phyloP scores from a whole-genome alignment of 2,888 invertebrate species.

The Nudaria mundana region DNA sequence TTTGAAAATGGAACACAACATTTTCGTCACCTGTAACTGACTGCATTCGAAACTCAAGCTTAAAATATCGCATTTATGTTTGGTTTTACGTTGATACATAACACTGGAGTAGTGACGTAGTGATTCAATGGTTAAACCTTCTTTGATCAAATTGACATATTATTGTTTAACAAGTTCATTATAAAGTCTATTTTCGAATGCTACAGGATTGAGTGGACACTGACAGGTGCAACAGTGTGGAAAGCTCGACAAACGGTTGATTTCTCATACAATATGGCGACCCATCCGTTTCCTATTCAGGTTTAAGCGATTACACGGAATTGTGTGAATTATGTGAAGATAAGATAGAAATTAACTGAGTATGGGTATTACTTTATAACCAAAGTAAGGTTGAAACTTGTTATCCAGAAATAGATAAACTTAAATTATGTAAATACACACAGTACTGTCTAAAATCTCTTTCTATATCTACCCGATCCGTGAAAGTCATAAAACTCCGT shows the following conservation, averaged over 20 bases:
- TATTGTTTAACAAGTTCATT: accelerated
- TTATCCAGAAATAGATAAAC: too few species aligned
- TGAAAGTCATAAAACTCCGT: too few species aligned
- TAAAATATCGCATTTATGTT: conserved; percentile 29
- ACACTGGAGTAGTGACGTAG: conserved; percentile 18
- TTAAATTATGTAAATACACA: too few species aligned
- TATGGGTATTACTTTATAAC: too few species aligned
- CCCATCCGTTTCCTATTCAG: conserved; percentile 73
- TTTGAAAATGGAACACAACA: conserved; percentile 64
- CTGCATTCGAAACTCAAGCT: conserved; percentile 29
- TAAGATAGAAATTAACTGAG: too few species aligned
- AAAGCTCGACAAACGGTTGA: conserved; percentile 71
- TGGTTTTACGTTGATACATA: conserved; percentile 37
- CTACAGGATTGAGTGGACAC: conserved; percentile 22
- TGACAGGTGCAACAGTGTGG: conserved; percentile 70
- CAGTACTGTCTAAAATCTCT: too few species aligned
- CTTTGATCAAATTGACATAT: neutral
- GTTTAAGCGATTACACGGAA: conserved; percentile 68
- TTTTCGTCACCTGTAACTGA: conserved; percentile 65
- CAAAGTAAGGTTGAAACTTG: too few species aligned
- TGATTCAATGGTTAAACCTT: conserved; percentile 21
- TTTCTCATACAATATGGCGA: conserved; percentile 74
- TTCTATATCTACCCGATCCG: too few species aligned
- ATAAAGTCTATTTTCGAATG: conserved; percentile 9
- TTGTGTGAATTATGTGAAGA: conserved; percentile 40